Evolutionary conservation across 2,113 vertebrate species (phyloP), one percentile per base, ranked within the genome.

Genomic region (Hippopotamus amphibius): DNA sequence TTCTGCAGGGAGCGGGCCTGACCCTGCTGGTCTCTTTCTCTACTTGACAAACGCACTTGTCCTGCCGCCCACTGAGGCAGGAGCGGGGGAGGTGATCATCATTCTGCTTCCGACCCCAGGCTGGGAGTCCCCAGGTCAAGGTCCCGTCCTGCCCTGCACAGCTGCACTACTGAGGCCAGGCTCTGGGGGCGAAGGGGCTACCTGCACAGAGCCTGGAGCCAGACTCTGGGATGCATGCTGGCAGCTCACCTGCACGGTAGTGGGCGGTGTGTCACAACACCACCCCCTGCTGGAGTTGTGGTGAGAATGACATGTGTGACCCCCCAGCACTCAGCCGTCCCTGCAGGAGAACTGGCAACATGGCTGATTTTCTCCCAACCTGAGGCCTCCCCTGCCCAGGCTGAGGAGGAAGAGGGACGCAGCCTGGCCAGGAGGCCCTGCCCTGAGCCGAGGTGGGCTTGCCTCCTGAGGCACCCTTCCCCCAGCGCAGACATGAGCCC

Each of bases 271-370:
- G 37, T 37, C 37, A 37, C 37, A 37, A 37, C 37, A 37, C 37
- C 0, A 0, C 11, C 17, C 6, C 3, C 22, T 59, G 15, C 57
- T 61, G 5, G 69, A 9, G 9, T 12, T 22, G 22, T 0, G 19
- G 26, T 57, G 46, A 59, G 48, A 22, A 46, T 13, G 10, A 7
- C 14, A 6, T 12, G 33, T 61, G 41, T 5, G 7, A 12, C 50
- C 30, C 22, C 7, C 17, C 1, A 26, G 43, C 30, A 9, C 55
- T 37, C 74, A 15, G 59, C 48, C 0, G 0, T 26, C 30, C 21
- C 26, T 14, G 19, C 2, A 48, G 72, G 33, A 15, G 48, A 50
- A 22, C 41, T n/a, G 91, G 21, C 3, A 8, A 5, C 21, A 57
- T 6, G 11, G 33, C 77, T 22, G 16, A 0, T 7, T 1, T 16